phyloP scores from a whole-genome alignment of 2,113 vertebrate species.

The Pollimyrus isidori region DNA sequence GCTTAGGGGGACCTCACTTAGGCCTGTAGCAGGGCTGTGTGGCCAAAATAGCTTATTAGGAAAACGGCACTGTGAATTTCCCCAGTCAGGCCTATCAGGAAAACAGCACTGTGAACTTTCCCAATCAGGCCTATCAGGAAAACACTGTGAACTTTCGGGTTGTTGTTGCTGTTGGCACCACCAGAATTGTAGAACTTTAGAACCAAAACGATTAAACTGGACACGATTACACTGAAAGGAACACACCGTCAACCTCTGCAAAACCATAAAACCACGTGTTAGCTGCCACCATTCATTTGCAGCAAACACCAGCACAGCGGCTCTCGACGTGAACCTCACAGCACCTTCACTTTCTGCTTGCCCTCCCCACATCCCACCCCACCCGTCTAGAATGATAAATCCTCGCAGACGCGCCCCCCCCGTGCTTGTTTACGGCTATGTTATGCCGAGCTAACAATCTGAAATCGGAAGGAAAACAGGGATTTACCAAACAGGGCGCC shows the following conservation, averaged over 20 bases:
- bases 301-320: not conserved
- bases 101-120: no score
- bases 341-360: not conserved
- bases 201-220: not conserved
- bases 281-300: not conserved
- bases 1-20: not conserved
- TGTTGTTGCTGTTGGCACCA: not conserved
- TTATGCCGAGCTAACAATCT: not conserved
- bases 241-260: not conserved
- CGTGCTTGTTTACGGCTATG: not conserved
- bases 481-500: not conserved
- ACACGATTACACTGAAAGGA: not conserved
- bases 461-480: not conserved
- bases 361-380: not conserved
- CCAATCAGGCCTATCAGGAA: not conserved
- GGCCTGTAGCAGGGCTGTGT: no score
- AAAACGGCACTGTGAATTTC: not conserved
- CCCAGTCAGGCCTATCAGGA: not conserved
- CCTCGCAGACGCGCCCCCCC: not conserved
- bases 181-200: not conserved
- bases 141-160: not conserved
- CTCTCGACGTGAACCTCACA: not conserved
- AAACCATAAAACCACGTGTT: not conserved
- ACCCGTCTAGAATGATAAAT: conserved; percentile 6
- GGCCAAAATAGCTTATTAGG: no score